Evolutionary conservation across 2,113 vertebrate species (phyloP).

Genomic region (Steatornis caripensis): DNA sequence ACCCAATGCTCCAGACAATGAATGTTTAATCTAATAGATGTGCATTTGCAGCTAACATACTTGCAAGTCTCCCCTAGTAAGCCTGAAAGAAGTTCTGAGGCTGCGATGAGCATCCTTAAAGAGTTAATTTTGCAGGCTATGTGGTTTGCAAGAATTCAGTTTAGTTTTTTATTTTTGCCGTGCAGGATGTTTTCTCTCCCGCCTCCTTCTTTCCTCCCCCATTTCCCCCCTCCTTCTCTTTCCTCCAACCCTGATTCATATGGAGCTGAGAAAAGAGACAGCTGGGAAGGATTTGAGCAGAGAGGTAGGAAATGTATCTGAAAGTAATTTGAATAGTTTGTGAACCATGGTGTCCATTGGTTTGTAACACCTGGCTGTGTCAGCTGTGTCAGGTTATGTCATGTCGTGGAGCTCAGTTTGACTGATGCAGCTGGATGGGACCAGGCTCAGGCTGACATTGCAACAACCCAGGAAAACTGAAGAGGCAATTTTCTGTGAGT

Average conservation of each 20-base stretch:
- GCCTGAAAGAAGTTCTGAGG: not conserved
- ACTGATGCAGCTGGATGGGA: constrained; percentile 36
- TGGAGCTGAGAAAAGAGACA: constrained; percentile 35
- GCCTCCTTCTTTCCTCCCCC: not conserved
- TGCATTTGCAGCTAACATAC: not conserved
- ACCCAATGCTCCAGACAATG: not conserved
- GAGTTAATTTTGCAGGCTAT: constrained; percentile 7
- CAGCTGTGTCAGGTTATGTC: constrained; percentile 45
- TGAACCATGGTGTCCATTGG: constrained; percentile 52
- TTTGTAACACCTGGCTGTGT: constrained; percentile 50
- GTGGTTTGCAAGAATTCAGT: not conserved
- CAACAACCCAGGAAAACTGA: not conserved
- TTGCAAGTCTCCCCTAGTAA: not conserved
- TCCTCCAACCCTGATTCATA: not conserved
- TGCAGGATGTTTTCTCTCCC: not conserved
- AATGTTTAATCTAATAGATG: not conserved
- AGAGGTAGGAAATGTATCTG: constrained; percentile 23
- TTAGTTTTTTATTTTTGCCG: not conserved
- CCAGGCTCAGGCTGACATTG: not conserved
- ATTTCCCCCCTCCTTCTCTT: not conserved
- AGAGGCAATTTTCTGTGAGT: not conserved
- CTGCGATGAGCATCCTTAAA: not conserved
- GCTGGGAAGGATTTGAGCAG: not conserved
- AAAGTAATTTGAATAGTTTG: constrained; percentile 62
- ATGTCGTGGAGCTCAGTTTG: constrained; percentile 41